Conservation (phyloP, 1,140 invertebrate species). For the Coelopa frigida region DNA sequence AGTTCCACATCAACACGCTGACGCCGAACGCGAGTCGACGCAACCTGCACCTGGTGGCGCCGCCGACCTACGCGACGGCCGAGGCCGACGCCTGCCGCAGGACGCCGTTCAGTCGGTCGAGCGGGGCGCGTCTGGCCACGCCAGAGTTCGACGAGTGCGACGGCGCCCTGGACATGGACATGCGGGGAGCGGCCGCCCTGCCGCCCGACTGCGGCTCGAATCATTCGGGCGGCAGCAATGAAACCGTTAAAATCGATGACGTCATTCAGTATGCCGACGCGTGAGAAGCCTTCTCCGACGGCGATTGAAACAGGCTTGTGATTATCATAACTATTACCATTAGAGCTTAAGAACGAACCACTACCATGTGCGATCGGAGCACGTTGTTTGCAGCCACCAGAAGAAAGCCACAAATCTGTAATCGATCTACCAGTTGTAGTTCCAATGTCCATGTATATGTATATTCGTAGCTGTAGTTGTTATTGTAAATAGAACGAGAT, state of each 20-base stretch:
- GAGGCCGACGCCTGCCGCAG: not conserved
- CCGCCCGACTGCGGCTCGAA: slow-evolving; percentile 31
- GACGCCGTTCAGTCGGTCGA: not conserved
- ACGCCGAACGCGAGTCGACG: slow-evolving; percentile 22
- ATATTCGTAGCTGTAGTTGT: too few relatives aligned
- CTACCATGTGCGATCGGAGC: too few relatives aligned
- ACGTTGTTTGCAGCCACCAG: too few relatives aligned
- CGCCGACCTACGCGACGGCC: slow-evolving; percentile 13
- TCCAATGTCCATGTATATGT: too few relatives aligned
- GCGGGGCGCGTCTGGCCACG: slow-evolving; percentile 5
- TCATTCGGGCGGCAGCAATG: slow-evolving; percentile 44
- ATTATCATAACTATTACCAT: too few relatives aligned
- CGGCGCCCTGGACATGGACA: slow-evolving; percentile 31
- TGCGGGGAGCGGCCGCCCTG: slow-evolving; percentile 23
- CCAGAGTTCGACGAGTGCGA: slow-evolving; percentile 13
- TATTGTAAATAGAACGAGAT: too few relatives aligned
- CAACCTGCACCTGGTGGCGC: slow-evolving; percentile 18
- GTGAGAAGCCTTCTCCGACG: too few relatives aligned
- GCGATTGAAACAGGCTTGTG: too few relatives aligned
- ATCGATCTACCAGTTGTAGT: slow-evolving; percentile 4
- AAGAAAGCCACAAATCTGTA: slow-evolving; percentile 6
- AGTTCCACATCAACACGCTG: slow-evolving; percentile 31
- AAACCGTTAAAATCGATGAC: slow-evolving; percentile 42
- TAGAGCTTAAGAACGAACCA: too few relatives aligned
- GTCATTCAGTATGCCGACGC: slow-evolving; percentile 39